Conservation (phyloP, 1,140 invertebrate species). For the Drosophila cardini region DNA sequence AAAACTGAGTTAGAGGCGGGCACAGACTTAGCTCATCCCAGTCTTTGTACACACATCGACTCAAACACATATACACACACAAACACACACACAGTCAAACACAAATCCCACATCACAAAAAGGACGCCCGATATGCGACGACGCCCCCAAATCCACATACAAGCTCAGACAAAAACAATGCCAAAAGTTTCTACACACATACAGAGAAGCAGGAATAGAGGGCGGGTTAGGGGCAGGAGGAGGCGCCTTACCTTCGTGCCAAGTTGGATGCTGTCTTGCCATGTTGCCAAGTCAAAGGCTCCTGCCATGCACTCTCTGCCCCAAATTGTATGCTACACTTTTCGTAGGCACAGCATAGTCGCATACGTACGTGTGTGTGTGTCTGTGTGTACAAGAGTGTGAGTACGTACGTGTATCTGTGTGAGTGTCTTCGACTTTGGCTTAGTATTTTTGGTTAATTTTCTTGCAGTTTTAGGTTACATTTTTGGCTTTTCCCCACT, state of each 20-base stretch:
- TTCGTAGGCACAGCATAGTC: constrained; percentile 63
- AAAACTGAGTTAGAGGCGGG: constrained; percentile 51
- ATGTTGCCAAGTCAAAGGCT: constrained; percentile 80
- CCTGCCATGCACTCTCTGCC: constrained; percentile 57
- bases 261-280: constrained; percentile 55
- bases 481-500: constrained; percentile 80
- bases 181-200: constrained; percentile 74
- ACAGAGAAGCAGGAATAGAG: neutral
- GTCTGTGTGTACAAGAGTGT: constrained; percentile 38
- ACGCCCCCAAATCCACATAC: constrained; percentile 60
- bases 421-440: constrained; percentile 76
- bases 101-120: constrained; percentile 58
- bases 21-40: constrained; percentile 75
- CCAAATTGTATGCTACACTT: constrained; percentile 65
- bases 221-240: neutral
- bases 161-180: constrained; percentile 79
- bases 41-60: constrained; percentile 34
- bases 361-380: constrained; percentile 23
- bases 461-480: constrained; percentile 83
- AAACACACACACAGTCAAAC: constrained; percentile 21
- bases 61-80: constrained; percentile 36
- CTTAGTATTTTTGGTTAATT: constrained; percentile 84
- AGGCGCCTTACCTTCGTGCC: constrained; percentile 69
- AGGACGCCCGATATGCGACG: constrained; percentile 56
- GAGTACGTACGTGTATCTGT: constrained; percentile 30